Conservation (phyloP, 2,797 vertebrate species). For the Thunnus albacares region DNA sequence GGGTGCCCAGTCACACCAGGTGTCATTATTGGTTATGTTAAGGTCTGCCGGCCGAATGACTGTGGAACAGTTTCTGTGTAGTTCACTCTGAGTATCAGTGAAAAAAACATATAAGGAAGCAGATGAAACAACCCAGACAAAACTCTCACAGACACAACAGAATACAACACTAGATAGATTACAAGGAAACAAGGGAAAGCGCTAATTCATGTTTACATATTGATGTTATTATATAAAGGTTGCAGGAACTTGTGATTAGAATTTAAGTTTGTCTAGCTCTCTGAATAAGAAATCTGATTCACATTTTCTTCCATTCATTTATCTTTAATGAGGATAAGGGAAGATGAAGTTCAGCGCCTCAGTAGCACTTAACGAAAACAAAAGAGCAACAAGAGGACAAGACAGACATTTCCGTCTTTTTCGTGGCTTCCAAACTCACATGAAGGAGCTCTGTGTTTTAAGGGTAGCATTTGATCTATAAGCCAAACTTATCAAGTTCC, state of each 20-base stretch:
- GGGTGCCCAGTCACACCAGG: slow-evolving; percentile 95
- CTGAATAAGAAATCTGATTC: not conserved
- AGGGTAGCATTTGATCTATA: not conserved
- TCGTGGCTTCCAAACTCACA: not conserved
- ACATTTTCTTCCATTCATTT: not conserved
- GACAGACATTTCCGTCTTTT: not conserved
- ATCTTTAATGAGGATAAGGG: not conserved
- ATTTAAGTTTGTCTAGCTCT: not conserved
- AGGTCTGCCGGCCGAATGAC: slow-evolving; percentile 71
- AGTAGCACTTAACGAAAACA: too few species aligned
- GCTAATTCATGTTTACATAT: not conserved
- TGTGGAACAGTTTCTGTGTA: slow-evolving; percentile 94
- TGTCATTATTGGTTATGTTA: slow-evolving; percentile 89
- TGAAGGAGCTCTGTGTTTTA: not conserved
- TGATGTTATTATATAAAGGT: not conserved
- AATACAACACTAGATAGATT: not conserved
- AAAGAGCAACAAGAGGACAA: not conserved
- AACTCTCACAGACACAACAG: not conserved
- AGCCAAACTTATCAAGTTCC: not conserved
- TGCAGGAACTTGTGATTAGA: not conserved
- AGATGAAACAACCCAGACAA: not conserved
- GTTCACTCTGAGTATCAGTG: slow-evolving; percentile 87
- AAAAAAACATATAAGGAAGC: slow-evolving; percentile 4
- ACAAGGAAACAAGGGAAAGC: not conserved
- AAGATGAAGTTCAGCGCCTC: not conserved